Percentiles rank a stretch among this genome's conserved stretches.
These are phyloP conservation scores for Ganaspis brasiliensis DNA, from an alignment of 2,888 invertebrate genomes.

Conservation along the genomic window DNA sequence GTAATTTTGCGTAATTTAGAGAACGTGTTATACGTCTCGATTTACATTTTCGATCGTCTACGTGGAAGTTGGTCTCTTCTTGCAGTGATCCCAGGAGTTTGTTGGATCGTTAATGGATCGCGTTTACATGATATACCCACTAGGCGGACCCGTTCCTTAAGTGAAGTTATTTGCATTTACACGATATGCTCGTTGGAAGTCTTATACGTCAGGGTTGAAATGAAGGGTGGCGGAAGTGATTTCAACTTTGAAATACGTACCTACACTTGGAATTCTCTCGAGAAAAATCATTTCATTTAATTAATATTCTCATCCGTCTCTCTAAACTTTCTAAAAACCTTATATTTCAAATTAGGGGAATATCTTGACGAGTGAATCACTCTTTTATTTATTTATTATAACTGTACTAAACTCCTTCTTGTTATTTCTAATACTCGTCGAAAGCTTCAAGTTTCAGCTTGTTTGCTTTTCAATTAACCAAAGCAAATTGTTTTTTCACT, in stretches of 20 bases:
- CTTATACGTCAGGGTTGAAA: slow-evolving; percentile 43
- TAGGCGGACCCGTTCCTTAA: slow-evolving; percentile 60
- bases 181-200: slow-evolving; percentile 62
- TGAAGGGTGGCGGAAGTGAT: slow-evolving; percentile 25
- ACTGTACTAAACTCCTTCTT: no score
- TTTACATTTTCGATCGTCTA: slow-evolving; percentile 32
- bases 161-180: slow-evolving; percentile 63
- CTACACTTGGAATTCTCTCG: slow-evolving; percentile 51
- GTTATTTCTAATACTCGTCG: no score
- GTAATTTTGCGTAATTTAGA: slow-evolving; percentile 24
- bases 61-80: slow-evolving; percentile 17
- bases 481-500: background rate
- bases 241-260: slow-evolving; percentile 49
- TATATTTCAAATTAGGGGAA: no score
- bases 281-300: slow-evolving; percentile 50
- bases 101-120: slow-evolving; percentile 61
- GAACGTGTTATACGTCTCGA: background rate
- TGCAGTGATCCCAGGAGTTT: slow-evolving; percentile 56
- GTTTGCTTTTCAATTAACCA: background rate
- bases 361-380: no score
- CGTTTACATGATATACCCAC: slow-evolving; percentile 63
- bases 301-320: background rate
- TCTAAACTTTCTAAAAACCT: no score
- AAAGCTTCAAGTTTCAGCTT: no score
- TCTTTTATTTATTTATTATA: no score